These are phyloP conservation scores for Porites lobata DNA, from an alignment of 92 coral and sea anemone genomes.

Conservation along the genomic window DNA sequence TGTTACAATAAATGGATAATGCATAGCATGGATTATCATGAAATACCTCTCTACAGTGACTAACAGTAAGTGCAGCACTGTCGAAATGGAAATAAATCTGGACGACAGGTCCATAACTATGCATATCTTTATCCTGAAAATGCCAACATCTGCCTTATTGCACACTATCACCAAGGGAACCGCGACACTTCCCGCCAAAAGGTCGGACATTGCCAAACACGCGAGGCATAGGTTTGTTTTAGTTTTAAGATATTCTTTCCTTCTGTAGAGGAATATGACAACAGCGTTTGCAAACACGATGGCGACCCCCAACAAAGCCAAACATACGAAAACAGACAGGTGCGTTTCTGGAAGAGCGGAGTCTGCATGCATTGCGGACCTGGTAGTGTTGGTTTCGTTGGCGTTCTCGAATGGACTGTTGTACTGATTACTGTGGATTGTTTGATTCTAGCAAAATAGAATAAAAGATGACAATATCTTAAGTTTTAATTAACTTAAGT, in stretches of 20 bases:
- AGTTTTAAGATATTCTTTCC: slow-evolving; percentile 51
- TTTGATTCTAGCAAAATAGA: slow-evolving; percentile 9
- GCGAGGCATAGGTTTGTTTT: slow-evolving; percentile 67
- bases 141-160: slow-evolving; percentile 11
- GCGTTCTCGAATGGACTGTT: slow-evolving; percentile 8
- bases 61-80: slow-evolving; percentile 65
- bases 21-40: slow-evolving; percentile 65
- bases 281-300: slow-evolving; percentile 46
- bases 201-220: slow-evolving; percentile 67
- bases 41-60: slow-evolving; percentile 68
- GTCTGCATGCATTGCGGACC: slow-evolving; percentile 13
- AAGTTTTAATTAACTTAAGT: too few relatives aligned
- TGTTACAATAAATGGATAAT: slow-evolving; percentile 60
- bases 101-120: slow-evolving; percentile 71
- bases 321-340: slow-evolving; percentile 25
- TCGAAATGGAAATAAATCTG: slow-evolving; percentile 65
- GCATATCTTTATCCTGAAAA: slow-evolving; percentile 4
- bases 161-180: slow-evolving; percentile 68
- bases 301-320: slow-evolving; percentile 22
- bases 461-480: background rate
- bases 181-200: slow-evolving; percentile 56
- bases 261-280: slow-evolving; percentile 32
- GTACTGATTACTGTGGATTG: background rate
- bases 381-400: background rate
- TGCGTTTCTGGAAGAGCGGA: background rate